phyloP scores from a whole-genome alignment of 64 coral and sea anemone genomes.

The Stichodactyla helianthus region DNA sequence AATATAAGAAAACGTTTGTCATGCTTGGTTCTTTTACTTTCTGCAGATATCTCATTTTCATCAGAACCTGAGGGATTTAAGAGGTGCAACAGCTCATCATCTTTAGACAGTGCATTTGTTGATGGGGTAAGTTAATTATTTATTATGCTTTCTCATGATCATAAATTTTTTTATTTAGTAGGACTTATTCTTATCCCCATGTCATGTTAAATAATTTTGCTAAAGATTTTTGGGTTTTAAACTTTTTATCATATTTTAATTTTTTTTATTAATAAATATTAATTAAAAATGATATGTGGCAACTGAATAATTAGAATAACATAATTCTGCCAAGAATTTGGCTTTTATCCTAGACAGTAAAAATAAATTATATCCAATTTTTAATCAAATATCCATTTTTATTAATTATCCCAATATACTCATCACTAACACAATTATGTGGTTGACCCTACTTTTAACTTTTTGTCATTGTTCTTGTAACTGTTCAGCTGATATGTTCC shows the following conservation, averaged over 20 bases:
- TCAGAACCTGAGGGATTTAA: constrained; percentile 62
- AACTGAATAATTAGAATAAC: no score
- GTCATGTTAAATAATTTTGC: not conserved
- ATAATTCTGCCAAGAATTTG: not conserved
- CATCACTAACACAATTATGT: no score
- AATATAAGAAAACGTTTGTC: no score
- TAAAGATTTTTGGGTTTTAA: not conserved
- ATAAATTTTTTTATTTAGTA: not conserved
- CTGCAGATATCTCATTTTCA: constrained; percentile 42
- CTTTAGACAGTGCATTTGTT: constrained; percentile 90
- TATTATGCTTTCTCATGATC: not conserved
- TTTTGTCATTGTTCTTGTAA: not conserved
- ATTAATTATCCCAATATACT: not conserved
- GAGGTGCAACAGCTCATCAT: constrained; percentile 80
- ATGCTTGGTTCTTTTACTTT: not conserved
- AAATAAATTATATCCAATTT: no score
- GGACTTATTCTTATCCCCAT: no score
- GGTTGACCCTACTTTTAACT: not conserved
- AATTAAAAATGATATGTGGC: not conserved
- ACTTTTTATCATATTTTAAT: not conserved
- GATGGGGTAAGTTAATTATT: constrained; percentile 56
- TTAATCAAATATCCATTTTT: not conserved
- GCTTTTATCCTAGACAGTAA: not conserved
- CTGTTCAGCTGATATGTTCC: not conserved
- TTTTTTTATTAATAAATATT: not conserved